Conservation (phyloP, 2,797 vertebrate genomes). For the Falco peregrinus region DNA sequence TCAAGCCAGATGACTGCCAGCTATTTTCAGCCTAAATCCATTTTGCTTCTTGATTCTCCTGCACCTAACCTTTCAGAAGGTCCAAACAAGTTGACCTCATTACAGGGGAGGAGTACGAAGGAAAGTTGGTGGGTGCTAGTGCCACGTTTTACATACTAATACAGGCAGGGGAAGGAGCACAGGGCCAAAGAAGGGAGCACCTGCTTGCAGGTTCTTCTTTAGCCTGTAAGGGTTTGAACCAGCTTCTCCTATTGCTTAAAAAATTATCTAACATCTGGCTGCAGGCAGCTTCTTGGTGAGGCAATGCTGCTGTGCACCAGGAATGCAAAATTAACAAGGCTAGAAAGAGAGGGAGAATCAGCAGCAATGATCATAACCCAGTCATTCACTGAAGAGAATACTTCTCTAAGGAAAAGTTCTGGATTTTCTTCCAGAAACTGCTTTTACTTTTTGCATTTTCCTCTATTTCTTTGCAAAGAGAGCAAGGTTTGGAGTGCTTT, state of each 20-base stretch:
- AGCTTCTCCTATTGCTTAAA: not conserved
- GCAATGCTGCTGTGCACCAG: not conserved
- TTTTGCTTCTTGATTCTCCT: not conserved
- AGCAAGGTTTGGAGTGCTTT: not conserved
- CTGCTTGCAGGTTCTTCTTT: not conserved
- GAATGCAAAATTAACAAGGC: not conserved
- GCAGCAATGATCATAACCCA: not conserved
- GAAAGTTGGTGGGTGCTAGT: not conserved
- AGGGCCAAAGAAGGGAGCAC: not conserved
- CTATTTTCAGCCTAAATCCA: not conserved
- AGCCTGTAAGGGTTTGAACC: not conserved
- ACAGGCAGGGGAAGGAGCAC: not conserved
- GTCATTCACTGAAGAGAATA: not conserved
- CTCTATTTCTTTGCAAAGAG: not conserved
- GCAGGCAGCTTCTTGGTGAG: not conserved
- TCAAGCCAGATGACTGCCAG: not conserved
- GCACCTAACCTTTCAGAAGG: slow-evolving; percentile 5
- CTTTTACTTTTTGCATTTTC: not conserved
- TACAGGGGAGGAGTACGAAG: not conserved
- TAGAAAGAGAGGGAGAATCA: not conserved
- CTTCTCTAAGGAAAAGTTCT: not conserved
- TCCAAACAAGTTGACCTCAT: not conserved
- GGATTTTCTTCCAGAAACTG: not conserved
- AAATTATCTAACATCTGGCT: not conserved
- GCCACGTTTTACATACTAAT: not conserved